Base-by-base conservation (phyloP, 53 echinoderm and acorn worm species). In the Holothuria leucospilota region DNA sequence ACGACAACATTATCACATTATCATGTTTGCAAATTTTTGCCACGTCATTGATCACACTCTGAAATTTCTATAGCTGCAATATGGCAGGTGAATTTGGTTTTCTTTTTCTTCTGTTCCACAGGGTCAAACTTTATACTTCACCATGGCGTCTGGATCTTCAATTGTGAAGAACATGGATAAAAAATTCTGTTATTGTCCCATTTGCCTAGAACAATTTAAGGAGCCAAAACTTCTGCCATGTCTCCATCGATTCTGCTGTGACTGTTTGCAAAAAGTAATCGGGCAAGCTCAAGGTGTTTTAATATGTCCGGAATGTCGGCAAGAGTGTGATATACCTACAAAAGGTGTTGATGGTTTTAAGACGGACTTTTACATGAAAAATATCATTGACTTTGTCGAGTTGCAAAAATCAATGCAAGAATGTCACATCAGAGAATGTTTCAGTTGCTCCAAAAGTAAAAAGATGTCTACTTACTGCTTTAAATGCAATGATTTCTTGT, bases 221-320 rank as follows among this genome's bases (percentile, higher is more conserved):
- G 34, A 34, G 2, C 34, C 34, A 34, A 34, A 34, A 34, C 34
- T 34, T 3, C 3, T 34, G 3, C 34, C 34, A 34, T 34, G 34
- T 20, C 46, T 8, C 52, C 34, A 34, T 34, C 49, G 28, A 29
- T 40, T 51, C 21, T 51, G 52, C 25, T 25, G 78, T 21, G n/a
- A 24, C 20, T 78, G 78, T 18, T 23, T 78, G 9, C 16, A 51
- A 24, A 18, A 78, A 20, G 21, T 78, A 20, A 56, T 58, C 20
- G 78, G 28, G 20, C 24, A 29, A 5, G 13, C 51, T 52, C 9
- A 58, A 29, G 78, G 53, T 15, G 49, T 20, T 14, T 40, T 78
- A 20, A 51, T 49, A 8, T 77, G 78, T 21, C 78, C 78, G 20
- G 28, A 51, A 28, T 77, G 78, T 56, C 51, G 46, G 49, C 25